Evolutionary conservation across 2,797 vertebrate genomes (phyloP).

Genomic region (Onychomys torridus): DNA sequence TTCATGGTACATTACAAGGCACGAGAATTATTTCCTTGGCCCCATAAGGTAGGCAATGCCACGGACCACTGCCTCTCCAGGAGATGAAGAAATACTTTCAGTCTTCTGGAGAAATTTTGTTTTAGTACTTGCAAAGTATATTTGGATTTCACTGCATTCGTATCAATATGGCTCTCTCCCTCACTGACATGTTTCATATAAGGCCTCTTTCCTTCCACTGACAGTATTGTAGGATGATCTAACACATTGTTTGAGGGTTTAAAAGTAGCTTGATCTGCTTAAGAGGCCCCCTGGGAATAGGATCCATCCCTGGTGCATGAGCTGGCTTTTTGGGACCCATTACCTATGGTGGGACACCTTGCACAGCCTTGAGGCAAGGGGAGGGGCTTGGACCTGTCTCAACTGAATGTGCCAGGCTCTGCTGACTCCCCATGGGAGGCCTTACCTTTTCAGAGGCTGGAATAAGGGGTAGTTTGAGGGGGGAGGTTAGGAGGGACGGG

Average conservation of each 20-base stretch:
- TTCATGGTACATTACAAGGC: conserved; percentile 68
- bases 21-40: conserved; percentile 69
- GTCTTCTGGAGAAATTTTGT: conserved; percentile 60
- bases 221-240: not conserved
- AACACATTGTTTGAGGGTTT: conserved; percentile 35
- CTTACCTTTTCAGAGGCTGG: no score
- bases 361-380: no score
- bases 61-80: conserved; percentile 65
- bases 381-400: no score
- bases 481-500: no score
- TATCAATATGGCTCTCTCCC: not conserved
- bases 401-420: no score
- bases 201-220: not conserved
- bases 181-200: not conserved
- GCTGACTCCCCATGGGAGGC: no score
- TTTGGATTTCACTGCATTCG: conserved; percentile 51
- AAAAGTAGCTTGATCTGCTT: not conserved
- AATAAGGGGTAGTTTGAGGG: no score
- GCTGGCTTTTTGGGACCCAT: no score
- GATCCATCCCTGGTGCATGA: no score
- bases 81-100: conserved; percentile 62
- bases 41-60: conserved; percentile 49
- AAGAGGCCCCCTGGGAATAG: no score
- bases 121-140: conserved; percentile 60
- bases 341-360: no score